Evolutionary conservation across 2,113 vertebrate genomes (phyloP), one percentile per base, ranked within the genome.

Genomic region (Pandion haliaetus): DNA sequence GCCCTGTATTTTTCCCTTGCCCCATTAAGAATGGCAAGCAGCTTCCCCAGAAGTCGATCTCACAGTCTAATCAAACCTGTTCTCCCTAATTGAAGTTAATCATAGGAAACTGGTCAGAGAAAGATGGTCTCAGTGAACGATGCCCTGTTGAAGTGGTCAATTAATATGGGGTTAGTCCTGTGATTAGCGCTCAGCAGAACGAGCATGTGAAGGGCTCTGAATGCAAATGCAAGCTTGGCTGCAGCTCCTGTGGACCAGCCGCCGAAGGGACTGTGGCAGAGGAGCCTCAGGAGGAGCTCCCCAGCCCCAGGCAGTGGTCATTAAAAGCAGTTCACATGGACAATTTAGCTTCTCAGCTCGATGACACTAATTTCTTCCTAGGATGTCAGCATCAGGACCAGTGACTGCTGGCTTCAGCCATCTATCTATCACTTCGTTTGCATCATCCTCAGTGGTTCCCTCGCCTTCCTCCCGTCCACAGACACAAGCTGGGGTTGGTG

Each of bases 241-340:
- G 47, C n/a, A 32, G 77, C 0, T 26, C 34, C 73, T 1, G 5
- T 1, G 6, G 45, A 25, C 3, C 19, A 25, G 67, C 52, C 2
- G 4, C 26, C 3, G 1, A 26, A 40, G 47, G 25, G 29, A 9
- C 8, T 2, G 0, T 0, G 5, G 34, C 54, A 12, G 24, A 52
- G 76, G 44, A 21, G 52, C 36, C 69, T 50, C 4, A 2, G 67
- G 36, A 66, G 44, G 17, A 13, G 49, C 9, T 4, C 38, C 52
- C 47, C n/a, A 17, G 76, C 45, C 45, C 69, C 2, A 4, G 29
- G 5, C 50, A 16, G 28, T 19, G 4, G 1, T 17, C 54, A 19
- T 6, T 36, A 24, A 12, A 20, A 61, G 34, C 34, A 23, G 29
- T 12, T 24, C 8, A 2, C 24, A 4, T 17, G 31, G 36, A 50